Conservation (phyloP, 2,797 vertebrate genomes). For the Craterocephalus amniculus region DNA sequence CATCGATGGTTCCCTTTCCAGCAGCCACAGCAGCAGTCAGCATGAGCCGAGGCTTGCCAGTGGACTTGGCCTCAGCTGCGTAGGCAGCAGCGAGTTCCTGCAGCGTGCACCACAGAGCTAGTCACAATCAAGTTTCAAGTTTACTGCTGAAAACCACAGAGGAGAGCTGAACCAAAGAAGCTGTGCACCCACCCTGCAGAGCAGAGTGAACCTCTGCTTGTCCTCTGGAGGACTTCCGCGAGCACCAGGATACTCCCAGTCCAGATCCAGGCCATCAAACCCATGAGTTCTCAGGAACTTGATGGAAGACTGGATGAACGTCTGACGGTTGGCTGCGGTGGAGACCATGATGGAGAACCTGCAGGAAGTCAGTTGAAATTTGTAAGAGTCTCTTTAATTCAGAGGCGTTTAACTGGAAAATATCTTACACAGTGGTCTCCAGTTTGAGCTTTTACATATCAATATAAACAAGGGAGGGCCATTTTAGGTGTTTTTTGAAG, state of each 20-base stretch:
- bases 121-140: no score
- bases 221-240: conserved; percentile 83
- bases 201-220: conserved; percentile 77
- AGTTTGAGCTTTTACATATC: no score
- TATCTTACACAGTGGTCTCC: neutral
- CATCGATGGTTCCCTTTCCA: conserved; percentile 70
- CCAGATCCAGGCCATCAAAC: conserved; percentile 87
- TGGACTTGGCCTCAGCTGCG: conserved; percentile 35
- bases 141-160: neutral
- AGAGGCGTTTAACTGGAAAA: neutral
- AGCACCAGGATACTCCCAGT: conserved; percentile 86
- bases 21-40: conserved; percentile 80
- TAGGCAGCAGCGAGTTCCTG: conserved; percentile 82
- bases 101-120: neutral
- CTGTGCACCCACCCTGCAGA: conserved; percentile 80
- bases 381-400: neutral
- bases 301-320: conserved; percentile 82
- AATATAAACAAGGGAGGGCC: no score
- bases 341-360: conserved; percentile 85
- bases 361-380: neutral
- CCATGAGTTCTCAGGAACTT: conserved; percentile 74
- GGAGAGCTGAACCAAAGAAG: accelerated
- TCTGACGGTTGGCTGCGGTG: conserved; percentile 67
- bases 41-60: conserved; percentile 64
- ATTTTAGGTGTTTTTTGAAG: no score